Conservation (phyloP, 2,888 invertebrate species). For the Pammene aurita region DNA sequence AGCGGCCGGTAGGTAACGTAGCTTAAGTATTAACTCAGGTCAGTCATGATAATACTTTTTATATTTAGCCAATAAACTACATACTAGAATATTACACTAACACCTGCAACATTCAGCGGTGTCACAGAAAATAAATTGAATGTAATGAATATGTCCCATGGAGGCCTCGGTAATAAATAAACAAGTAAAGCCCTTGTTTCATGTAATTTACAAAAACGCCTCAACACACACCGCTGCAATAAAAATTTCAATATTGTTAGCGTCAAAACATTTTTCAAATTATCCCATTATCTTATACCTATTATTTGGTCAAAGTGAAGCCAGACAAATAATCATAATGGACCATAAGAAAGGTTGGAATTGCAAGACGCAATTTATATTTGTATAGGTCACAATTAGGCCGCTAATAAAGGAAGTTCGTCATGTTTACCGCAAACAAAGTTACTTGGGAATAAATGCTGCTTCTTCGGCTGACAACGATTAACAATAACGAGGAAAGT, state of each 20-base stretch:
- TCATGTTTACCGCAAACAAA: conserved; percentile 60
- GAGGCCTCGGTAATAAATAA: no score
- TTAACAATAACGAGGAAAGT: conserved; percentile 38
- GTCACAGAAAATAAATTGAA: no score
- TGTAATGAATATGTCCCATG: no score
- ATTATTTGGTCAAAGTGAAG: neutral
- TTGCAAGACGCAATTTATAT: conserved; percentile 49
- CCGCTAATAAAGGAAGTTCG: conserved; percentile 60
- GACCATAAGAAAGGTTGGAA: conserved; percentile 28
- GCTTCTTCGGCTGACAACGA: conserved; percentile 53
- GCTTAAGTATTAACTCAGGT: no score
- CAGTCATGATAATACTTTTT: no score
- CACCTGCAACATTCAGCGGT: no score
- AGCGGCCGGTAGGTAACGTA: no score
- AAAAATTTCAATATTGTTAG: conserved; percentile 51
- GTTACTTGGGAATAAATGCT: conserved; percentile 58
- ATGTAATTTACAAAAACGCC: no score
- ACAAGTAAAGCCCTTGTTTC: no score
- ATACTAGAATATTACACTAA: no score
- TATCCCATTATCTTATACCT: conserved; percentile 29
- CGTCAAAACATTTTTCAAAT: conserved; percentile 52
- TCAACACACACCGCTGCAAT: neutral
- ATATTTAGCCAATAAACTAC: no score
- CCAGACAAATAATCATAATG: conserved; percentile 28
- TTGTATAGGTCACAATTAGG: conserved; percentile 54